A percentile compares a stretch with the other conserved stretches of the same genome.
Conservation (phyloP, 1,140 invertebrate genomes). For the Drosophila azteca region DNA sequence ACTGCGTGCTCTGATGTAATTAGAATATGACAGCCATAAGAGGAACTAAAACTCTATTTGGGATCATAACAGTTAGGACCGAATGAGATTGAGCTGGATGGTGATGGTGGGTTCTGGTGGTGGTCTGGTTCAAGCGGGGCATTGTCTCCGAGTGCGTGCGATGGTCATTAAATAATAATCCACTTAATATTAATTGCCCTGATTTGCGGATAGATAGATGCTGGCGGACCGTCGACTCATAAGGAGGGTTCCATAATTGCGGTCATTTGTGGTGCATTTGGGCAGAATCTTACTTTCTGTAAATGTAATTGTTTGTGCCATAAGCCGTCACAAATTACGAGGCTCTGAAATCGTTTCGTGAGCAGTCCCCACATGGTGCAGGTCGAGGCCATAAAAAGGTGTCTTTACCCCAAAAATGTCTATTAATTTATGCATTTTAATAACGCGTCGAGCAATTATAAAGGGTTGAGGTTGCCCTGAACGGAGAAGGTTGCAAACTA, state of each 20-base stretch:
- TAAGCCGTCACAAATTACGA: slow-evolving; percentile 59
- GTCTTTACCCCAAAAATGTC: slow-evolving; percentile 38
- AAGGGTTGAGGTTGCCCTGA: slow-evolving; percentile 39
- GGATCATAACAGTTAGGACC: slow-evolving; percentile 70
- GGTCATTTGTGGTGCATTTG: slow-evolving; percentile 70
- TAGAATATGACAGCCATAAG: slow-evolving; percentile 70
- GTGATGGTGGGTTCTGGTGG: slow-evolving; percentile 33
- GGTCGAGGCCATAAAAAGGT: slow-evolving; percentile 52
- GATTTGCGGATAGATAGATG: slow-evolving; percentile 59
- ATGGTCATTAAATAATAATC: slow-evolving; percentile 81
- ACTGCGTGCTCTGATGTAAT: slow-evolving; percentile 74
- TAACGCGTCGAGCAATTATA: slow-evolving; percentile 71
- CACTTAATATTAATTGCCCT: slow-evolving; percentile 82
- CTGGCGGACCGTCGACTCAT: slow-evolving; percentile 11
- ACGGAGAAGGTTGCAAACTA: slow-evolving; percentile 57
- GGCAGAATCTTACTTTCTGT: slow-evolving; percentile 31
- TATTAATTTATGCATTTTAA: slow-evolving; percentile 83
- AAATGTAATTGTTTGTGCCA: slow-evolving; percentile 64
- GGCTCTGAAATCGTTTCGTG: slow-evolving; percentile 51
- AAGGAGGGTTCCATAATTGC: slow-evolving; percentile 59
- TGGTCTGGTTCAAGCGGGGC: slow-evolving; percentile 8
- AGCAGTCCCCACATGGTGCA: slow-evolving; percentile 53
- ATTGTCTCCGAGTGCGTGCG: slow-evolving; percentile 59
- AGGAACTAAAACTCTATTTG: slow-evolving; percentile 36
- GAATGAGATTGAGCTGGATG: slow-evolving; percentile 64